These are phyloP conservation scores for Luscinia luscinia DNA, from an alignment of 2,797 vertebrate genomes.

Conservation along the genomic window DNA sequence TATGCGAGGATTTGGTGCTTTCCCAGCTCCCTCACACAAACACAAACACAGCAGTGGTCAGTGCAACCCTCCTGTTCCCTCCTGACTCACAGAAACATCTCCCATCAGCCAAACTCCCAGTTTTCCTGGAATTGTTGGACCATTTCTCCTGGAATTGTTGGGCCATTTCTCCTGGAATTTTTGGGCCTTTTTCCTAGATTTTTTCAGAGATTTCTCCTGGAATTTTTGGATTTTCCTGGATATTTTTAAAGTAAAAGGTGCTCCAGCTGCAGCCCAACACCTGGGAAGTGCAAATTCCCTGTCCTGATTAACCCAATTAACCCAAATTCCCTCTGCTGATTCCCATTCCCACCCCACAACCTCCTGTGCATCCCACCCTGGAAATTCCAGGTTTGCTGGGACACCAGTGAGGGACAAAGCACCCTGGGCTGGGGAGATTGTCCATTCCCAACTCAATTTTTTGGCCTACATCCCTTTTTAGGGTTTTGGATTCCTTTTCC, in stretches of 20 bases:
- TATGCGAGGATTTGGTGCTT: neutral
- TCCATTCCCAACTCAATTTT: neutral
- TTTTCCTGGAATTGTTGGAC: no score
- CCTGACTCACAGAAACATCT: neutral
- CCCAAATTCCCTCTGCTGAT: neutral
- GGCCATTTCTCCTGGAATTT: no score
- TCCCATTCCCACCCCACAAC: neutral
- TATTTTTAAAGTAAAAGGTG: neutral
- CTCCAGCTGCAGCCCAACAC: neutral
- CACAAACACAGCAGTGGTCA: neutral
- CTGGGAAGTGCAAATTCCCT: neutral
- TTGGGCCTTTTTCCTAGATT: no score
- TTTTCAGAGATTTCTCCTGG: no score
- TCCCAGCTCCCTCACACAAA: neutral
- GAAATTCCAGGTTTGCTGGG: neutral
- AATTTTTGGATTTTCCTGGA: no score
- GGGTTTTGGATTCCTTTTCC: neutral
- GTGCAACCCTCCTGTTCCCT: neutral
- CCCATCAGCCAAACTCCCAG: neutral
- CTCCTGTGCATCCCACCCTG: neutral
- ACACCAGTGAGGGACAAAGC: neutral
- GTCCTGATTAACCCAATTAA: neutral
- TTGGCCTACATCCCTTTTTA: neutral
- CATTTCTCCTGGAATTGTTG: no score
- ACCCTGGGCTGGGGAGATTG: accelerated